Base-by-base conservation (phyloP, 2,888 invertebrate species). In the Brachylomia viminalis region DNA sequence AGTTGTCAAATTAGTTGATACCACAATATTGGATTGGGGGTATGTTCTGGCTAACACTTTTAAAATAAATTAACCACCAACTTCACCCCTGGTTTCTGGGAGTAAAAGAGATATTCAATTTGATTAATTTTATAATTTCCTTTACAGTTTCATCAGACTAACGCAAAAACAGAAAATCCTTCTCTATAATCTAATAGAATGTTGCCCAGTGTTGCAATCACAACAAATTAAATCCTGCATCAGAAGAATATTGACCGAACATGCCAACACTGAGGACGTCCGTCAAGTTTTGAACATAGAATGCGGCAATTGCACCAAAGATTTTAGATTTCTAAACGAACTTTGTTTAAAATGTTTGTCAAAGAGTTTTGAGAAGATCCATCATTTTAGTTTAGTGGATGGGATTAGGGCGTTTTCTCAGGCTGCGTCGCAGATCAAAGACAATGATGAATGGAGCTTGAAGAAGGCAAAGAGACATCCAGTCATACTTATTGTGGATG, bases 401-500 rank as follows among this genome's bases (percentile, higher is more conserved):
- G 95, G 94, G 11, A 95, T 97, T 73, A 94, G 91, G 74, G 94
- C 96, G 23, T 94, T 96, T 77, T 94, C 93, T 1, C 93, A 95
- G 81, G 89, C 95, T n/a, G 94, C 92, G 3, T 91, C 87, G 42
- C 88, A 89, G 58, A 91, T 97, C 1, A 96, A 93, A 75, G 94
- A 95, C 61, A 88, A 91, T 45, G 94, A 94, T 4, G 94, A 95
- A 64, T 95, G 95, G 92, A 87, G 77, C 0, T 87, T 97, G 81
- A 95, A 93, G 88, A 92, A 92, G 67, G 95, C 96, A 0, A 96
- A 95, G 79, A 93, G 97, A 68, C 96, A 97, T 92, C 97, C 97
- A 0, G 96, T 98, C 66, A 96, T 98, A 87, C 92, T 98, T 80
- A 97, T 98, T 85, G 93, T 98, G n/a, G 98, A 98, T 93, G 98